A percentile compares a stretch with the other conserved stretches of the same genome.
Conservation (phyloP, 2,888 invertebrate species). For the Sinhomidia bicolor region DNA sequence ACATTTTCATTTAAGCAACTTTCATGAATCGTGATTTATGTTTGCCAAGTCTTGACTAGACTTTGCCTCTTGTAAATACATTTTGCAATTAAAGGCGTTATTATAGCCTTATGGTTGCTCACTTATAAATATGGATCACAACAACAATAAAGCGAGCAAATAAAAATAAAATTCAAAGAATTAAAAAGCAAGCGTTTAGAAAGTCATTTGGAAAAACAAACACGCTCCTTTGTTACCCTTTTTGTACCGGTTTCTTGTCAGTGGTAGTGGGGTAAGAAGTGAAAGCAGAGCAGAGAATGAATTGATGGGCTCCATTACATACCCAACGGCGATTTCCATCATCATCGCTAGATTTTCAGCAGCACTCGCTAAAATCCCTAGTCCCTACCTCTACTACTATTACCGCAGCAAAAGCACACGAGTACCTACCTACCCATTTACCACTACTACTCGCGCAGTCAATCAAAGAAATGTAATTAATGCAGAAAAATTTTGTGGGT, state of each 20-base stretch:
- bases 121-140: constrained; percentile 17
- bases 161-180: constrained; percentile 34
- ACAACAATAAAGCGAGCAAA: constrained; percentile 24
- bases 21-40: constrained; percentile 13
- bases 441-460: too few relatives aligned
- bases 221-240: not conserved
- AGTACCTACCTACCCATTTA: too few relatives aligned
- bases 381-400: too few relatives aligned
- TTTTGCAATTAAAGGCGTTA: constrained; percentile 27
- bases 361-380: too few relatives aligned
- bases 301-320: constrained; percentile 48
- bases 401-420: too few relatives aligned
- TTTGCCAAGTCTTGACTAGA: not conserved
- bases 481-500: constrained; percentile 47
- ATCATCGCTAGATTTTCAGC: constrained; percentile 31
- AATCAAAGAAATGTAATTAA: constrained; percentile 71
- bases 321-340: constrained; percentile 24
- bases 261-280: not conserved
- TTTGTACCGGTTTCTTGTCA: constrained; percentile 19
- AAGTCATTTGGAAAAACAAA: constrained; percentile 19
- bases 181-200: constrained; percentile 12
- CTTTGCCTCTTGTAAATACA: not conserved
- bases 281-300: constrained; percentile 40
- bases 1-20: constrained; percentile 10
- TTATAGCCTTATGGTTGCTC: not conserved